Base-by-base conservation (phyloP, 1,140 invertebrate genomes). In the Hyposmocoma kahamanoa region DNA sequence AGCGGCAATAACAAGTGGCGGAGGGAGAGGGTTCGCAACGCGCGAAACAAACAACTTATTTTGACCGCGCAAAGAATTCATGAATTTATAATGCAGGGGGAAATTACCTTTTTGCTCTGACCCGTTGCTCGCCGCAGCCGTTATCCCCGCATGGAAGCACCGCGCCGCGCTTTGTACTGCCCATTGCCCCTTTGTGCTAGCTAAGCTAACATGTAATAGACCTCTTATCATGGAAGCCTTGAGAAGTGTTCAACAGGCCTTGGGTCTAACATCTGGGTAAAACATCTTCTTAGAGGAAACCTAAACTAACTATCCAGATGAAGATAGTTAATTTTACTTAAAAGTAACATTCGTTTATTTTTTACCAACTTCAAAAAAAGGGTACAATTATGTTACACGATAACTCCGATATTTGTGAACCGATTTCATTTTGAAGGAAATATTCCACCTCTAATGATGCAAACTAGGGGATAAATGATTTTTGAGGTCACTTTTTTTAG, bases 1-100 rank as follows among this genome's bases (percentile, higher is more conserved):
- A 17, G 32, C 18, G 18, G 56, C 56, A 59, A 59, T 59, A 53
- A 59, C 51, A 48, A 47, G 34, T 38, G 41, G 39, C 48, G 47
- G 47, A 47, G 47, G 22, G 49, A 51, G 49, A 30, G 32, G 32
- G 15, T n/a, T n/a, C 15, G 18, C 15, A 36, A 17, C 8, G n/a
- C n/a, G n/a, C 10, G 32, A 36, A 36, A 36, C 32, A 36, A 36
- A 36, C 32, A 36, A 36, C 13, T 17, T 36, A 36, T 36, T 36
- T 36, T 36, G 32, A 17, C 10, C 32, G 32, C 32, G 18, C 32
- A 36, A 36, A 36, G 32, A 36, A 36, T 17, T 17, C 15, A 36
- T 36, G 32, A 36, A 36, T 36, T 36, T 36, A 36, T 36, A 36
- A 36, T 36, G 32, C 10, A 17, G 15, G 18, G 32, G 32, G 32